Percentiles rank a stretch among this genome's conserved stretches.
Evolutionary conservation across 2,113 vertebrate species (phyloP).

Genomic region (Colistium nudipinnis): DNA sequence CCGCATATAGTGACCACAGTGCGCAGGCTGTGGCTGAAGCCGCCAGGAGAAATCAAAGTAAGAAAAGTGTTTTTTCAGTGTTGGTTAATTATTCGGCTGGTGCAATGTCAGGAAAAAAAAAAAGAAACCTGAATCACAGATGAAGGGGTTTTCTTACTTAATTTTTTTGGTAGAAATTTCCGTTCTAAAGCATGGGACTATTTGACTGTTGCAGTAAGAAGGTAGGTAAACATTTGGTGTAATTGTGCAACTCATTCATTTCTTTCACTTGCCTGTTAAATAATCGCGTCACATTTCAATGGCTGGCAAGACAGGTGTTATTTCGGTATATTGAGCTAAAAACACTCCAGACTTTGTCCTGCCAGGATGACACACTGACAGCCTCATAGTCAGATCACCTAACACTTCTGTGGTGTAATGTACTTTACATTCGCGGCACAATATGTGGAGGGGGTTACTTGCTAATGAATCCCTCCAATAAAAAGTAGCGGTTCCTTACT

Average conservation of each 20-base stretch:
- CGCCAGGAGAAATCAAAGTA: constrained; percentile 48
- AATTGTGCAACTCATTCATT: background rate
- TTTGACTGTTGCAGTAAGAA: background rate
- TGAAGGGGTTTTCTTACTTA: background rate
- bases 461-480: too few relatives aligned
- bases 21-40: constrained; percentile 18
- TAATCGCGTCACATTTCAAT: constrained; percentile 22
- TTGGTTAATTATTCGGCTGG: background rate
- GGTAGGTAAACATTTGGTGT: background rate
- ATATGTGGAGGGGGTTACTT: background rate
- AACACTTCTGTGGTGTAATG: background rate
- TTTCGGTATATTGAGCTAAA: constrained; percentile 1
- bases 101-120: background rate
- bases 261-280: background rate
- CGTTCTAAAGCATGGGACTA: background rate
- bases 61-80: constrained; percentile 13
- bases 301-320: constrained; percentile 10
- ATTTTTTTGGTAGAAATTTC: too few relatives aligned
- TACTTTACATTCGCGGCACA: background rate
- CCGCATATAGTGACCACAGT: constrained; percentile 1
- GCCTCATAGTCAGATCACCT: constrained; percentile 1
- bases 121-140: background rate
- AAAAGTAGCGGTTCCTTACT: too few relatives aligned
- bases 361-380: background rate
- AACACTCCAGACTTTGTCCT: constrained; percentile 21